Evolutionary conservation across 2,113 vertebrate genomes (phyloP), one percentile per base, ranked within the genome.

Genomic region (Sterrhoptilus dennistouni): DNA sequence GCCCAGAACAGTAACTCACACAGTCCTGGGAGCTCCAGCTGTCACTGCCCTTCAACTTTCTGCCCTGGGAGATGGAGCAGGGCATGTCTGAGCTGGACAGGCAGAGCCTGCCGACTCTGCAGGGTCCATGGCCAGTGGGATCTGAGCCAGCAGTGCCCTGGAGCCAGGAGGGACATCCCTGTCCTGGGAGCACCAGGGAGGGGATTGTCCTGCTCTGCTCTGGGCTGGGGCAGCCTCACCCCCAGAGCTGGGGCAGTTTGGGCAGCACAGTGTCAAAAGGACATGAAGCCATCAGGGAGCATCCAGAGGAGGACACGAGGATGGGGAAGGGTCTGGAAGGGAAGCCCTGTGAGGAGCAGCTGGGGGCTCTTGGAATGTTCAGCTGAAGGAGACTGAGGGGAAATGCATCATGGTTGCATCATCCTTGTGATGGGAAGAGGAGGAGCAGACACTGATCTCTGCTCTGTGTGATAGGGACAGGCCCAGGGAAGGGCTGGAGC

Each of bases 401-500:
- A 72, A 11, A 36, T 45, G 71, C 16, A 36, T 14, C 27, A 1
- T 9, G 3, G 33, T 11, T 45, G 0, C 13, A 72, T 1, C 5
- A 0, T 27, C 31, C 57, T 27, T 11, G 11, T 27, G 40, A 36
- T 6, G 8, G 52, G 27, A 7, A 24, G 25, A 31, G 60, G 25
- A 53, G 38, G 66, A 14, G 22, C 47, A 54, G 76, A 6, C n/a
- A 9, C 21, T 20, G 20, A 36, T 66, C 50, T 65, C 25, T 65
- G 38, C 60, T 44, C 76, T 14, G 6, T 33, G 27, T 25, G 31
- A 22, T 49, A 79, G 15, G 25, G 31, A 71, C 56, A 44, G 56
- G 3, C 14, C 3, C 1, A 44, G 27, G 66, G 27, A 12, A 17
- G 0, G 0, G 68, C 57, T 72, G 68, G n/a, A 2, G 69, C 49